phyloP scores from a whole-genome alignment of 2,113 vertebrate species.

The Nothobranchius kuhntae region DNA sequence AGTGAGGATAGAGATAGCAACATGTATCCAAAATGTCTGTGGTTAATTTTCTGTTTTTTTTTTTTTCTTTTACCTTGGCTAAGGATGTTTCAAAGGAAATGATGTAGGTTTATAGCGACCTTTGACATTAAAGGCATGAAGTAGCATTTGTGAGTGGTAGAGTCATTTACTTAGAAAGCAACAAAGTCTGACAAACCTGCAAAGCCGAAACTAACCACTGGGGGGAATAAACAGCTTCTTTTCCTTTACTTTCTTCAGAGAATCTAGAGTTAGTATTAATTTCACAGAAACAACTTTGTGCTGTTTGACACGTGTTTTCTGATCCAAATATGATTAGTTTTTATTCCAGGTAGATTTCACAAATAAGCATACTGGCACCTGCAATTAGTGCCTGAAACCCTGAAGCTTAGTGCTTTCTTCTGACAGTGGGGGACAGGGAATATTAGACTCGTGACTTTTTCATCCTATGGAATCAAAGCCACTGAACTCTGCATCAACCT shows the following conservation, averaged over 20 bases:
- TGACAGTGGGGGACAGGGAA: not conserved
- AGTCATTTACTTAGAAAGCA: conserved; percentile 13
- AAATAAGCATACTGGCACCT: conserved; percentile 58
- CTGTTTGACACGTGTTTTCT: conserved; percentile 50
- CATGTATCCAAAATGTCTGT: too few species aligned
- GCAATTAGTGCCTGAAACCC: conserved; percentile 60
- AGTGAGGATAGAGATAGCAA: too few species aligned
- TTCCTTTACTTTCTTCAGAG: conserved; percentile 30
- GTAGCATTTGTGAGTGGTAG: conserved; percentile 15
- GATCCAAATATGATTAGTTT: conserved; percentile 65
- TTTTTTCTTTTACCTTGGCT: too few species aligned
- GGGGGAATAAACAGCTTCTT: conserved; percentile 17
- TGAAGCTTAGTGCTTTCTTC: conserved; percentile 36
- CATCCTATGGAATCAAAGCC: conserved; percentile 11
- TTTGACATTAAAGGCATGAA: conserved; percentile 54
- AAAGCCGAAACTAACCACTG: conserved; percentile 8
- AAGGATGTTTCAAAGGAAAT: too few species aligned
- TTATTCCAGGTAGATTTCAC: conserved; percentile 34
- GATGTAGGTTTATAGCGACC: conserved; percentile 5
- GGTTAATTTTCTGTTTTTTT: too few species aligned
- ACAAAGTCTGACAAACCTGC: conserved; percentile 3
- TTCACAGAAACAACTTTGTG: conserved; percentile 48
- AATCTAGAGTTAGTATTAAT: conserved; percentile 50
- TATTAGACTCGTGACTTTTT: not conserved
- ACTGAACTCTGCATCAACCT: conserved; percentile 3